phyloP scores from a whole-genome alignment of 2,113 vertebrate genomes.

The Miniopterus natalensis region DNA sequence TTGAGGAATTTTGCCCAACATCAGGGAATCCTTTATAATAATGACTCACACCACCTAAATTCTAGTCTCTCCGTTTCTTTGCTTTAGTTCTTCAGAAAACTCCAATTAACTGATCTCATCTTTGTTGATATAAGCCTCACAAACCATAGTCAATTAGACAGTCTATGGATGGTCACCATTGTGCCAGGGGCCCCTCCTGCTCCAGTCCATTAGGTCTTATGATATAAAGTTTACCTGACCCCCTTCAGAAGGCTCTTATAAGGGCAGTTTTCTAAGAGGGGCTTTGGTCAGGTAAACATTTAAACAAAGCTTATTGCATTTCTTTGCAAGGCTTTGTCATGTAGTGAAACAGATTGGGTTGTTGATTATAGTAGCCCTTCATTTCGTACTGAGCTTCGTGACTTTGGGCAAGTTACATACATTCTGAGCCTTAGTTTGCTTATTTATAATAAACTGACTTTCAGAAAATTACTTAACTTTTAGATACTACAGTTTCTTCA shows the following conservation, averaged over 20 bases:
- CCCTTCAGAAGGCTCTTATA: background rate
- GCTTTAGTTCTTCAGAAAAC: slow-evolving; percentile 5
- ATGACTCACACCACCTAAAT: background rate
- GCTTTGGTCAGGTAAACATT: background rate
- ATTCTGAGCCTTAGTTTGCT: background rate
- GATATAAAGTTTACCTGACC: background rate
- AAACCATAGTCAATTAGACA: background rate
- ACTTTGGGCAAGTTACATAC: background rate
- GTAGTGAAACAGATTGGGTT: background rate
- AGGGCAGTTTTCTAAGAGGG: background rate
- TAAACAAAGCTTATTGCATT: background rate
- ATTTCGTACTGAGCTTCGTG: background rate
- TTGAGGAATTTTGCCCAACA: background rate
- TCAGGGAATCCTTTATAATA: background rate
- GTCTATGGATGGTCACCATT: background rate
- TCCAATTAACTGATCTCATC: background rate
- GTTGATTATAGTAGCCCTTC: background rate
- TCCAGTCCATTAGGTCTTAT: background rate
- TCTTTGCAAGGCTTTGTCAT: background rate
- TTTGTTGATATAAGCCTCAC: background rate
- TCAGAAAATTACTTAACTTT: background rate
- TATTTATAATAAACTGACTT: background rate
- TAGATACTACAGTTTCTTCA: background rate
- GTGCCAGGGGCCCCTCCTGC: background rate
- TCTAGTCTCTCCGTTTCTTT: background rate